These are phyloP conservation scores for Parazoanthus darwini DNA, from an alignment of 92 coral and sea anemone species.

Conservation along the genomic window DNA sequence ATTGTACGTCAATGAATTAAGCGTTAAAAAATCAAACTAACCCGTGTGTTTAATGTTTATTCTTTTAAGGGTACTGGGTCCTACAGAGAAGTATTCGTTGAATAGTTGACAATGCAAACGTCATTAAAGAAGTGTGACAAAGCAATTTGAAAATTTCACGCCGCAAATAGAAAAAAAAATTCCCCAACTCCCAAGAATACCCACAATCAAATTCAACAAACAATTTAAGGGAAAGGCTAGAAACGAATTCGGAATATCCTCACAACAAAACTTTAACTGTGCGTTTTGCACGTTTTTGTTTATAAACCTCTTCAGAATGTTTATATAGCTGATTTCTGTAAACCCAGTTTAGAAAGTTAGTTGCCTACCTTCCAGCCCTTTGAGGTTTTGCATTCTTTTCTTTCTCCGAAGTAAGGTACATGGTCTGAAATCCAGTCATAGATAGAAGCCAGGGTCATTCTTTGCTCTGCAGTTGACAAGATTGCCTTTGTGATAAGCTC, in stretches of 20 bases:
- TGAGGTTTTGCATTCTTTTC: slow-evolving; percentile 36
- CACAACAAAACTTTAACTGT: neutral
- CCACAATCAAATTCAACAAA: neutral
- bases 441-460: slow-evolving; percentile 40
- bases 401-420: slow-evolving; percentile 35
- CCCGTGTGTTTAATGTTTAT: slow-evolving; percentile 7
- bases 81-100: neutral
- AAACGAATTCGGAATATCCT: neutral
- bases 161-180: neutral
- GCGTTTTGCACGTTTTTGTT: neutral
- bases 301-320: neutral
- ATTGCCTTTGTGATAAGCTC: slow-evolving; percentile 43
- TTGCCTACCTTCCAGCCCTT: slow-evolving; percentile 32
- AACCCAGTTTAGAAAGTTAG: neutral
- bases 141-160: neutral
- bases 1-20: slow-evolving; percentile 3
- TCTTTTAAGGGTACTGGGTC: neutral
- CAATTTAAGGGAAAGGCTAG: neutral
- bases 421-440: slow-evolving; percentile 40
- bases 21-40: neutral
- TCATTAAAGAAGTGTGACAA: neutral
- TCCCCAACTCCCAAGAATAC: neutral
- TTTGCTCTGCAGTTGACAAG: slow-evolving; percentile 25
- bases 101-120: neutral
- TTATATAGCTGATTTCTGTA: neutral